Evolutionary conservation across 2,797 vertebrate genomes (phyloP).

Genomic region (Crocidura indochinensis): DNA sequence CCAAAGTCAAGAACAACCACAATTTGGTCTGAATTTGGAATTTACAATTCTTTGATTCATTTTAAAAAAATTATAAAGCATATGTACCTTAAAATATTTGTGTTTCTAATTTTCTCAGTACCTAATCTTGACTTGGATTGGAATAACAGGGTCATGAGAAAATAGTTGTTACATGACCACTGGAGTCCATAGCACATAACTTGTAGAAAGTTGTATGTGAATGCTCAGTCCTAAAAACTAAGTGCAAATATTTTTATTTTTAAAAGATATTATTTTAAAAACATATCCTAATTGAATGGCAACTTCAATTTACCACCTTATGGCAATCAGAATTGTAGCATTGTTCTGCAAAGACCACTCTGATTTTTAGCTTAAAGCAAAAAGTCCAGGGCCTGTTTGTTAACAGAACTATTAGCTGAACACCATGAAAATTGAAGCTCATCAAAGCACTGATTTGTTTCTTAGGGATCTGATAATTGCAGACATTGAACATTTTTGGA

Average conservation of each 20-base stretch:
- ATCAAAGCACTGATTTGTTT: constrained; percentile 77
- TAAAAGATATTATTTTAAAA: constrained; percentile 1
- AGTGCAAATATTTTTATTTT: background rate
- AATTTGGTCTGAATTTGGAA: background rate
- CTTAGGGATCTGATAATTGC: constrained; percentile 51
- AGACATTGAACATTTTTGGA: constrained; percentile 73
- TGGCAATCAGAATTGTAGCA: constrained; percentile 82
- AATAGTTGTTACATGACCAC: background rate
- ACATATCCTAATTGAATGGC: constrained; percentile 81
- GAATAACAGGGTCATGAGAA: background rate
- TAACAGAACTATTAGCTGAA: constrained; percentile 77
- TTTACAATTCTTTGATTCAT: background rate
- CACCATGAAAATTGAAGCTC: constrained; percentile 34
- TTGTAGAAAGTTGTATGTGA: rapidly evolving
- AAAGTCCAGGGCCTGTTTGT: constrained; percentile 79
- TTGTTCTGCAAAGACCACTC: constrained; percentile 80
- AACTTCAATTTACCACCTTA: constrained; percentile 83
- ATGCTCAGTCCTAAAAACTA: background rate
- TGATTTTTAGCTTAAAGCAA: constrained; percentile 84
- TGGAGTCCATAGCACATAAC: background rate
- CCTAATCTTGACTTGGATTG: background rate
- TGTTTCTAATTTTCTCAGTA: background rate
- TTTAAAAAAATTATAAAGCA: background rate
- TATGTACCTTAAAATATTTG: background rate
- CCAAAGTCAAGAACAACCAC: background rate